Base-by-base conservation (phyloP, 2,888 invertebrate species). In the Heliconius ethilla region DNA sequence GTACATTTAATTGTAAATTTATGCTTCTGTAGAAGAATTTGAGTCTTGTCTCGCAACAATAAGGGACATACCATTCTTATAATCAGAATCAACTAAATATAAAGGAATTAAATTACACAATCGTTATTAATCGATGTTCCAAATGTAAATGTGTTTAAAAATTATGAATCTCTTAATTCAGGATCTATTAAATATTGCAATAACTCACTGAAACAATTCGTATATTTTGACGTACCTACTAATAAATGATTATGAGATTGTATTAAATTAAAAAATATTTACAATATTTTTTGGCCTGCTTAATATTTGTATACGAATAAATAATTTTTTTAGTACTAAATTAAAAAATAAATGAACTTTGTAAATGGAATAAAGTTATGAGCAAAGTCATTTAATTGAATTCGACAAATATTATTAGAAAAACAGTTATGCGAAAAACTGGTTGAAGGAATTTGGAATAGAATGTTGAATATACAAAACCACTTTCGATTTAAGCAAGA, bases 401-500 rank as follows among this genome's bases (percentile, higher is more conserved):
- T 63, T 63, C 18, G 22, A 63, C 22, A 37, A 45, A 63, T 37
- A 74, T 62, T 63, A 45, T 63, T 29, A 45, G 15, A 3, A 40
- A 63, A 74, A 62, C 66, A 73, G 63, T 70, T 63, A 74, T 27
- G 67, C 51, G 15, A 73, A 73, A 77, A 80, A 81, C 79, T 80
- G 37, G 79, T 81, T 66, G 27, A 45, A 65, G 74, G 76, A 79
- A 80, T 81, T 80, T 79, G 70, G 75, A 80, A 76, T 77, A 76
- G 72, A 77, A 77, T 79, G 74, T 76, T 13, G 55, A 72, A 72
- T 65, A 74, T 40, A 29, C 67, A 40, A 51, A 80, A 76, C 79
- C 76, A 76, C 79, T 82, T 81, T 82, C 78, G 79, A 80, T 81
- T 66, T 45, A 75, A 80, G 62, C 76, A 77, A 70, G 72, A 59